A percentile compares a stretch with the other conserved stretches of the same genome.
phyloP scores from a whole-genome alignment of 2,888 invertebrate genomes.

The Ornithoptera priamus region DNA sequence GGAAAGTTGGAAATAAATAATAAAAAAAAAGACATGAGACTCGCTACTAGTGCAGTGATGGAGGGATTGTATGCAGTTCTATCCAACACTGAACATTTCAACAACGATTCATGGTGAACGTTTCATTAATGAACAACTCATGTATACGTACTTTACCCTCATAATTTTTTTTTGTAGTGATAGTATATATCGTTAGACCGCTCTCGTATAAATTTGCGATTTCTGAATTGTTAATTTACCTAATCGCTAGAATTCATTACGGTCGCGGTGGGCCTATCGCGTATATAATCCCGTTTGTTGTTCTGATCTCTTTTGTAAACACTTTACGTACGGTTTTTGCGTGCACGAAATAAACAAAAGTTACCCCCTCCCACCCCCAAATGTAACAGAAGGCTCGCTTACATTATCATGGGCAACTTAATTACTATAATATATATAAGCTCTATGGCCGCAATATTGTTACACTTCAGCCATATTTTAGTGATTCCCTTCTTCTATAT shows the following conservation, averaged over 20 bases:
- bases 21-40: no score
- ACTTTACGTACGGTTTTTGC: constrained; percentile 3
- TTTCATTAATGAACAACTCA: no score
- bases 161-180: constrained; percentile 2
- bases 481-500: no score
- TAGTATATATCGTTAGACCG: not conserved
- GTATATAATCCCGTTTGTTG: constrained; percentile 10
- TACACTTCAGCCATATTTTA: constrained; percentile 6
- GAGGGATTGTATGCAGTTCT: no score
- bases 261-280: constrained; percentile 7
- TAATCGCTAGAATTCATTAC: constrained; percentile 27
- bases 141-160: no score
- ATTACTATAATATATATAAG: not conserved
- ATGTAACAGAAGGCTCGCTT: not conserved
- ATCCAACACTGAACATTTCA: no score
- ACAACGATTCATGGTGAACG: no score
- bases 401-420: not conserved
- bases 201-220: constrained; percentile 24
- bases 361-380: not conserved
- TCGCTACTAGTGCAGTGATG: no score
- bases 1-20: no score
- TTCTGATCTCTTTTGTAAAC: constrained; percentile 13
- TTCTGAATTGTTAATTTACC: constrained; percentile 27
- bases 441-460: not conserved
- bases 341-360: constrained; percentile 14